These are phyloP conservation scores for Cordilura impudica DNA, from an alignment of 2,888 invertebrate species.

Conservation along the genomic window DNA sequence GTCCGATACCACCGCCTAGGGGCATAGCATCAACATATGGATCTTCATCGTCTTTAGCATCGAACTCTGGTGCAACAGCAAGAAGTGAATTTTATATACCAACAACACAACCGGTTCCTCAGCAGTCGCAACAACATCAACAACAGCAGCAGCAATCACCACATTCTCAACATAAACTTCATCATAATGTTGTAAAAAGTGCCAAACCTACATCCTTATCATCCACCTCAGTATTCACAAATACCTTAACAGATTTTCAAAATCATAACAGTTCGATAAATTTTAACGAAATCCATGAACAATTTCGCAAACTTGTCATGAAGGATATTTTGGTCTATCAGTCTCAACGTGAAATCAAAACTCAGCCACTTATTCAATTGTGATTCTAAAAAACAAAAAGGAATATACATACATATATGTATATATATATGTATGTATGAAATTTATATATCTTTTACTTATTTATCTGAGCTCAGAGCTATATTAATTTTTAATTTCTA, in stretches of 20 bases:
- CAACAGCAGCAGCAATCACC: constrained; percentile 49
- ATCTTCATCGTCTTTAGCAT: constrained; percentile 41
- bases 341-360: constrained; percentile 66
- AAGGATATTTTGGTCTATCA: constrained; percentile 71
- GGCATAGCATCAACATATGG: constrained; percentile 44
- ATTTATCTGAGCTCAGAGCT: not conserved
- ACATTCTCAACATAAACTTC: not conserved
- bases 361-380: constrained; percentile 74
- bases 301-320: constrained; percentile 71
- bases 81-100: constrained; percentile 62
- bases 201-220: constrained; percentile 60
- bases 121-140: constrained; percentile 42
- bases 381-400: constrained; percentile 64
- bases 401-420: not conserved
- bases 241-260: constrained; percentile 47
- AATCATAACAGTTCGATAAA: constrained; percentile 60
- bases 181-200: constrained; percentile 33
- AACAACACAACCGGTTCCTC: constrained; percentile 36
- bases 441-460: not conserved
- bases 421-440: too few relatives aligned
- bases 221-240: constrained; percentile 55
- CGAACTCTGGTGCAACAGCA: constrained; percentile 25
- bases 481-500: not conserved
- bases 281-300: constrained; percentile 71
- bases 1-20: constrained; percentile 61